Evolutionary conservation across 2,797 vertebrate genomes (phyloP), one percentile per base, ranked within the genome.

Genomic region (Anabacerthia variegaticeps): DNA sequence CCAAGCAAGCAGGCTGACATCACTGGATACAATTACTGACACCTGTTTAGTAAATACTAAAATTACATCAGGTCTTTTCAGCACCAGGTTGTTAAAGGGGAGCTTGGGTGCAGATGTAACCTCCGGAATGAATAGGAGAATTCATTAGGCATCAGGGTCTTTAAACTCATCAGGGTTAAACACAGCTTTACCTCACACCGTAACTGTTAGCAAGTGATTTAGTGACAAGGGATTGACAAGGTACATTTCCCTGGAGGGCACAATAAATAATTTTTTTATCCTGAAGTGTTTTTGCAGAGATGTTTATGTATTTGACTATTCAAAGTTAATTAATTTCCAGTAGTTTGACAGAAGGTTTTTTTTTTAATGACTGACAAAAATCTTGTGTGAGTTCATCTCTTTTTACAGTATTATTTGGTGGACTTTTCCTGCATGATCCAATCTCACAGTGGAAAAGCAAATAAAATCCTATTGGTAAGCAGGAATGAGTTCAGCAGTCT

Each of bases 391-490:
- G 95, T 98, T 98, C 95, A 97, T 97, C 93, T 97, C 96, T 96
- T 97, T 97, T 97, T 96, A 96, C 96, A 91, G 94, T 96, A 92
- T 93, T 96, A 82, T 95, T 98, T 97, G 95, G 91, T 98, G 96
- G 97, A 71, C 93, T 96, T 98, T 96, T 97, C 96, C 96, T 95
- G 68, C 43, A 93, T 98, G 97, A 98, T 96, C 96, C 97, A 97
- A 98, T 97, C 72, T 97, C 71, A 37, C 91, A 89, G 93, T 96
- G 96, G 96, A 98, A 98, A 98, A 97, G 48, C 75, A 97, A 97
- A 96, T 96, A 92, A 97, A 94, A 96, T 88, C 76, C 68, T 96
- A 90, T 88, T 94, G 81, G 91, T 97, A 96, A 97, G 96, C 95
- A 97, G 92, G 87, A 96, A 90, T 96, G 93, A 98, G 91, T 97